Percentiles rank a stretch among this genome's conserved stretches.
Evolutionary conservation across 2,888 invertebrate genomes (phyloP).

Genomic region (Macropis europaea): DNA sequence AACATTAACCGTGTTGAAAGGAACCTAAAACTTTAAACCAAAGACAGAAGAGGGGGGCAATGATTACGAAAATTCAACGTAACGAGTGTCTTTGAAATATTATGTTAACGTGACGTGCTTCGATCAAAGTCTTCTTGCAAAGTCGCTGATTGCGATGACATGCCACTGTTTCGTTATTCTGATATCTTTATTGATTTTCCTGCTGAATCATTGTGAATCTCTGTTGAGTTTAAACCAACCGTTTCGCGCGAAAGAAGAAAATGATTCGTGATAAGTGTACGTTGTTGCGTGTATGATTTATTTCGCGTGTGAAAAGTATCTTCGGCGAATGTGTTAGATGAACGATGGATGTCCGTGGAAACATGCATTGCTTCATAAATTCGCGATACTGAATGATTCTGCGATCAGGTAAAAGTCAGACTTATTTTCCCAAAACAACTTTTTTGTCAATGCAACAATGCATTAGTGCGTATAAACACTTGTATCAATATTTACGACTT

Average conservation of each 20-base stretch:
- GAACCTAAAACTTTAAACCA: not conserved
- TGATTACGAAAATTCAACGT: not conserved
- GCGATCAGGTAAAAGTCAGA: conserved; percentile 52
- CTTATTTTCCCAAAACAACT: too few species aligned
- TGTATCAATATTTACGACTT: too few species aligned
- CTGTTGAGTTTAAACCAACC: not conserved
- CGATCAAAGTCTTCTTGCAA: not conserved
- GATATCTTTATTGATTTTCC: not conserved
- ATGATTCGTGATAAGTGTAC: conserved; percentile 2
- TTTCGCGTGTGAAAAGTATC: conserved; percentile 29
- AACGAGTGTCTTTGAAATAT: not conserved
- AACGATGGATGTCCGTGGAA: conserved; percentile 37
- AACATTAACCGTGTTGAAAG: not conserved
- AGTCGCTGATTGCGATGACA: not conserved
- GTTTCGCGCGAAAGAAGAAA: not conserved
- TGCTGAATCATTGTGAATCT: not conserved
- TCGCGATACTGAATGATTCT: conserved; percentile 55
- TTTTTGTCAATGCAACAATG: too few species aligned
- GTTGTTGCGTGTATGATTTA: conserved; percentile 11
- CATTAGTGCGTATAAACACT: too few species aligned
- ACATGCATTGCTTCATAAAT: conserved; percentile 48
- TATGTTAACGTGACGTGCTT: conserved; percentile 5
- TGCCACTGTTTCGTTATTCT: not conserved
- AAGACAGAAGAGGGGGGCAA: not conserved
- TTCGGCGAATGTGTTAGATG: conserved; percentile 20